A percentile compares a stretch with the other conserved stretches of the same genome.
Evolutionary conservation across 92 coral and sea anemone genomes (phyloP).

Genomic region (Palythoa heliodiscus): DNA sequence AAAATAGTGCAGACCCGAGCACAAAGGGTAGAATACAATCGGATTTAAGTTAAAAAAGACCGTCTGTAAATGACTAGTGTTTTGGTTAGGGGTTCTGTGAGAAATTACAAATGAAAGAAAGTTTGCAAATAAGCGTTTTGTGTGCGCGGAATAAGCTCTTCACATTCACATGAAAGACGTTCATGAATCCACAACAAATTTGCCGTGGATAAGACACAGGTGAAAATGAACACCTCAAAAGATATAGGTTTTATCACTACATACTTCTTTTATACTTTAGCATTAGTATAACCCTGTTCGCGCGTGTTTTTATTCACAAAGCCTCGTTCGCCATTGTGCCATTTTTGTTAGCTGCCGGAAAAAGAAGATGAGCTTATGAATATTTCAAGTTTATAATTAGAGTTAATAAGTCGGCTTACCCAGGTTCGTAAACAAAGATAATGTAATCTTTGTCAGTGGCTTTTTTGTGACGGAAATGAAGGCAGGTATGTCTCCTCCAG

Average conservation of each 20-base stretch:
- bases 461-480: slow-evolving; percentile 87
- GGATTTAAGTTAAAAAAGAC: not conserved
- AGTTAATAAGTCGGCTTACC: slow-evolving; percentile 72
- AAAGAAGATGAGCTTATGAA: slow-evolving; percentile 45
- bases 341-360: slow-evolving; percentile 40
- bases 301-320: slow-evolving; percentile 41
- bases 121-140: slow-evolving; percentile 43
- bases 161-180: slow-evolving; percentile 29
- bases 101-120: slow-evolving; percentile 30
- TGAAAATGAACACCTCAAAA: slow-evolving; percentile 30
- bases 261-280: slow-evolving; percentile 12
- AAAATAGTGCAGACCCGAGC: not conserved
- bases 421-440: slow-evolving; percentile 88
- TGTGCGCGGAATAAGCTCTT: slow-evolving; percentile 38
- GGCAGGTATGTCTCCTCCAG: slow-evolving; percentile 92
- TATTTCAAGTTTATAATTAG: slow-evolving; percentile 28
- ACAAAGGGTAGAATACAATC: slow-evolving; percentile 4
- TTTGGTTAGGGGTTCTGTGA: slow-evolving; percentile 4
- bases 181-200: slow-evolving; percentile 16
- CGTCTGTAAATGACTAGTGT: not conserved
- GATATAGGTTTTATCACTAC: slow-evolving; percentile 29
- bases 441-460: slow-evolving; percentile 85
- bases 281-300: slow-evolving; percentile 35
- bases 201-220: slow-evolving; percentile 32
- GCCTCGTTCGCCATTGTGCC: slow-evolving; percentile 39